phyloP scores from a whole-genome alignment of 2,888 invertebrate species.

The Nymphalis polychloros region DNA sequence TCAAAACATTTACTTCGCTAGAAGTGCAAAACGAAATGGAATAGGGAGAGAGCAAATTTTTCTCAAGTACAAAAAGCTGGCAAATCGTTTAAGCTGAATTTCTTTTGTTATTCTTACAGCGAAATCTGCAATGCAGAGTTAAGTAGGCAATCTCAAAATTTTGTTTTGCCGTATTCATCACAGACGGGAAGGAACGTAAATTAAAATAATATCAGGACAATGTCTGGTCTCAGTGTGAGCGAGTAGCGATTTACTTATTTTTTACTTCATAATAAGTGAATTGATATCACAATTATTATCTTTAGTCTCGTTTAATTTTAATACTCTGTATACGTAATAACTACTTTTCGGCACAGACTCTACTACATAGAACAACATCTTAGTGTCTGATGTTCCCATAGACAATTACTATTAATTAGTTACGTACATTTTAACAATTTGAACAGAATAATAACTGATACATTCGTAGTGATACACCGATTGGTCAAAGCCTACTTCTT shows the following conservation, averaged over 20 bases:
- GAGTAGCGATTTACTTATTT: background rate
- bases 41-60: slow-evolving; percentile 2
- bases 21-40: slow-evolving; percentile 8
- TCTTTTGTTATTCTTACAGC: slow-evolving; percentile 20
- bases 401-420: too few relatives aligned
- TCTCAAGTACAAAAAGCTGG: slow-evolving; percentile 6
- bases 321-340: too few relatives aligned
- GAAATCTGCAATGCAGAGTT: slow-evolving; percentile 37
- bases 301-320: too few relatives aligned
- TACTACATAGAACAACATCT: too few relatives aligned
- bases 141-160: slow-evolving; percentile 41
- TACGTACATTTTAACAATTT: too few relatives aligned
- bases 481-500: too few relatives aligned
- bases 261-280: too few relatives aligned
- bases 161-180: slow-evolving; percentile 47
- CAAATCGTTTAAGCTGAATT: slow-evolving; percentile 7
- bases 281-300: too few relatives aligned
- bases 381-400: too few relatives aligned
- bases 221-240: slow-evolving; percentile 21
- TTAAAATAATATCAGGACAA: slow-evolving; percentile 48
- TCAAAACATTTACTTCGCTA: background rate
- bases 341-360: too few relatives aligned
- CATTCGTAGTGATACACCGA: too few relatives aligned
- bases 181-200: slow-evolving; percentile 39
- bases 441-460: too few relatives aligned